Evolutionary conservation across 2,797 vertebrate genomes (phyloP).

Genomic region (Anguilla megastoma): DNA sequence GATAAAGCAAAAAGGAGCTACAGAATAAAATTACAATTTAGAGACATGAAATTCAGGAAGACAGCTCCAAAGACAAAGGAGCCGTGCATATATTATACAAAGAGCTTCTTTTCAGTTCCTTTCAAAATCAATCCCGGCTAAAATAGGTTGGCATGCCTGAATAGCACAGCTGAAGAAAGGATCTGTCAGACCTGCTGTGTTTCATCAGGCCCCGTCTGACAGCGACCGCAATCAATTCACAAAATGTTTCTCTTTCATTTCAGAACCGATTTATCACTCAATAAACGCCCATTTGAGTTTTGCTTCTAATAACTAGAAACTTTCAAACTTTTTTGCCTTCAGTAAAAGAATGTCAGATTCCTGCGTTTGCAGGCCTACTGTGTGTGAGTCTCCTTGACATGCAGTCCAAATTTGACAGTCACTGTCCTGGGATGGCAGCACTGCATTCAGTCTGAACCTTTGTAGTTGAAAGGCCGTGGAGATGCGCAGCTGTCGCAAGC

Average conservation of each 20-base stretch:
- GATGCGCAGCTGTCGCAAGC: not conserved
- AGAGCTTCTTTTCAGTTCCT: not conserved
- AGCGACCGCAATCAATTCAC: constrained; percentile 3
- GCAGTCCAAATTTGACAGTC: not conserved
- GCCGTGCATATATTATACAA: not conserved
- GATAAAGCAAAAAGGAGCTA: not conserved
- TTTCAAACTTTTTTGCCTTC: not conserved
- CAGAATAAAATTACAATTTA: not conserved
- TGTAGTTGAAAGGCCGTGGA: not conserved
- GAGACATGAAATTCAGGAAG: not conserved
- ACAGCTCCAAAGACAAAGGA: constrained; percentile 4
- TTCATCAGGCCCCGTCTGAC: not conserved
- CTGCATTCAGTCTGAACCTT: not conserved
- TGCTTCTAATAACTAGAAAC: not conserved
- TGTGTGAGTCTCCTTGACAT: not conserved
- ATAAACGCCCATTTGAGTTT: not conserved
- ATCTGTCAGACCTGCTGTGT: not conserved
- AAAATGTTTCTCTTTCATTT: constrained; percentile 13
- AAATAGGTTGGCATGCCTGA: not conserved
- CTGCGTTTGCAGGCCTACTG: not conserved
- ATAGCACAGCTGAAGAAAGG: constrained; percentile 3
- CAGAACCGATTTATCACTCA: constrained; percentile 6
- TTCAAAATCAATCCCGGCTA: constrained; percentile 2
- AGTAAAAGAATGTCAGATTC: not conserved
- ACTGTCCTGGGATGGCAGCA: not conserved